Evolutionary conservation across 2,797 vertebrate genomes (phyloP).

Genomic region (Amazona ochrocephala): DNA sequence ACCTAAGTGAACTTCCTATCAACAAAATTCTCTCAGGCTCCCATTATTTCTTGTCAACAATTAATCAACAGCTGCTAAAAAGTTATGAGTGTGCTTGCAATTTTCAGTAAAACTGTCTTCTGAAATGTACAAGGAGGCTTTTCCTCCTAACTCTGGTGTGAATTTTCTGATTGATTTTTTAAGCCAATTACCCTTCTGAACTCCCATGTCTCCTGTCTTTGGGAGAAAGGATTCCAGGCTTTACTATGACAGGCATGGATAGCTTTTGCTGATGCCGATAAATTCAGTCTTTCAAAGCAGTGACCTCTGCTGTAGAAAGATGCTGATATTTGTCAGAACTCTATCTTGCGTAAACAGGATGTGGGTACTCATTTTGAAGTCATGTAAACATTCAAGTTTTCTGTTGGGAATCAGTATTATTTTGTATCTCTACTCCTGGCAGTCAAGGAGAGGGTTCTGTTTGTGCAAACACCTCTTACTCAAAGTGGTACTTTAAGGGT

Average conservation of each 20-base stretch:
- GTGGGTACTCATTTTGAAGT: not conserved
- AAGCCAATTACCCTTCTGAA: slow-evolving; percentile 74
- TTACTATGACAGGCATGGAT: not conserved
- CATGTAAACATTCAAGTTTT: not conserved
- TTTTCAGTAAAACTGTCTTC: slow-evolving; percentile 71
- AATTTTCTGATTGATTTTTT: slow-evolving; percentile 74
- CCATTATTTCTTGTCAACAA: slow-evolving; percentile 72
- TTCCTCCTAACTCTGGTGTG: slow-evolving; percentile 60
- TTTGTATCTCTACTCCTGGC: not conserved
- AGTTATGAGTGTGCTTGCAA: slow-evolving; percentile 67
- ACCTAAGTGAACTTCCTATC: slow-evolving; percentile 78
- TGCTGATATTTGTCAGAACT: not conserved
- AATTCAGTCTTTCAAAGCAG: not conserved
- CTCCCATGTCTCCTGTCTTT: slow-evolving; percentile 34
- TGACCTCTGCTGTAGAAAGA: not conserved
- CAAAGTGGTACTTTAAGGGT: not conserved
- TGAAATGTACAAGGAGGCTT: slow-evolving; percentile 62
- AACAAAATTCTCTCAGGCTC: slow-evolving; percentile 73
- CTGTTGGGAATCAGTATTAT: not conserved
- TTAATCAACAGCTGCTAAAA: slow-evolving; percentile 79
- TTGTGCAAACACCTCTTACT: not conserved
- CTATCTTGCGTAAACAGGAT: not conserved
- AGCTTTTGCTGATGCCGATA: not conserved
- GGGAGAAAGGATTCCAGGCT: slow-evolving; percentile 29
- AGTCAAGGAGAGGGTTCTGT: not conserved